phyloP scores from a whole-genome alignment of 2,888 invertebrate species.

The Rotaria magnacalcarata region DNA sequence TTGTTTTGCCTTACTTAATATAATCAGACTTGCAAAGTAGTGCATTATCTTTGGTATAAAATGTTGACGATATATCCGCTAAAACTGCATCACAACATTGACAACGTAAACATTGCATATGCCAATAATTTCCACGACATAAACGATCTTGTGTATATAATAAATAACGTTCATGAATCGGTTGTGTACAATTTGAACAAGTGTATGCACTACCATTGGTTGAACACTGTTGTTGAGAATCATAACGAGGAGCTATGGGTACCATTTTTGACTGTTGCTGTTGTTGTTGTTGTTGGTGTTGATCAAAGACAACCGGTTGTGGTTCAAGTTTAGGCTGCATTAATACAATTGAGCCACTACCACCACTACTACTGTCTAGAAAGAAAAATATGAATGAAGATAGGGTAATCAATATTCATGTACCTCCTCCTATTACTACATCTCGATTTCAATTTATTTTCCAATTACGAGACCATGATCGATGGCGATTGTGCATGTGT shows the following conservation, averaged over 20 bases:
- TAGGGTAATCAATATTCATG: conserved; percentile 13
- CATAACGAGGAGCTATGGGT: not conserved
- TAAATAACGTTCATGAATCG: conserved; percentile 41
- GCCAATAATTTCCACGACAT: conserved; percentile 36
- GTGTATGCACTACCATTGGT: not conserved
- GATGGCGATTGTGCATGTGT: conserved; percentile 25
- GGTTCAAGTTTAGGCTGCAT: conserved; percentile 18
- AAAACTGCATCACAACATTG: conserved; percentile 39
- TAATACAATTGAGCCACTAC: not conserved
- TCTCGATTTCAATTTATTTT: conserved; percentile 28
- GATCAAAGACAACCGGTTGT: not conserved
- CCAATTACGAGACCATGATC: conserved; percentile 24
- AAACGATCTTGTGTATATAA: conserved; percentile 39
- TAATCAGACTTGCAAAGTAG: conserved; percentile 44
- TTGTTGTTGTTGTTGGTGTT: not conserved
- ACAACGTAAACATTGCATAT: conserved; percentile 44
- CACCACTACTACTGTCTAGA: not conserved
- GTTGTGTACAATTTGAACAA: conserved; percentile 38
- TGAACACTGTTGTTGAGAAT: conserved; percentile 5
- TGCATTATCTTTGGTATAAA: conserved; percentile 42
- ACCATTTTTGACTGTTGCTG: not conserved
- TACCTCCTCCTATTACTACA: not conserved
- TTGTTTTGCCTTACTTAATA: conserved; percentile 33
- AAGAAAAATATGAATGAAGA: not conserved
- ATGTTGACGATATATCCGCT: conserved; percentile 39